These are phyloP conservation scores for Psilopogon haemacephalus DNA, from an alignment of 2,113 vertebrate species.

Conservation along the genomic window DNA sequence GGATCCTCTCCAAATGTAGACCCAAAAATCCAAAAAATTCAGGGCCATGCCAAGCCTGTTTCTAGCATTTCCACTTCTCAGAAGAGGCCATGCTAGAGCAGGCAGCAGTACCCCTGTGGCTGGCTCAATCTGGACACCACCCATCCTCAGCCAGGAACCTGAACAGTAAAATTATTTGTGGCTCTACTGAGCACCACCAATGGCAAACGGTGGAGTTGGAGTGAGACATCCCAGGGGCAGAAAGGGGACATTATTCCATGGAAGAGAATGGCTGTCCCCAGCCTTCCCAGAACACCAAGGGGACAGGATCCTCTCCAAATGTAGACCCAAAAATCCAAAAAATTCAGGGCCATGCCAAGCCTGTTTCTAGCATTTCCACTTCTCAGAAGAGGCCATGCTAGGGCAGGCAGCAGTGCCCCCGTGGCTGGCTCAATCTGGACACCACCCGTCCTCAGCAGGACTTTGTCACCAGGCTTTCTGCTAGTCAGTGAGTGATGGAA, in stretches of 20 bases:
- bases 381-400: background rate
- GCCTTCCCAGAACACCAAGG: background rate
- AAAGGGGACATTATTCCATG: background rate
- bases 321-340: background rate
- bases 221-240: background rate
- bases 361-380: background rate
- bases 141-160: background rate
- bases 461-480: background rate
- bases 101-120: background rate
- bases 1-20: background rate
- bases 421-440: background rate
- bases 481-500: background rate
- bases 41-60: background rate
- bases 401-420: background rate
- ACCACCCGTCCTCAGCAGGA: background rate
- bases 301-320: background rate
- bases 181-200: background rate
- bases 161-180: slow-evolving; percentile 46
- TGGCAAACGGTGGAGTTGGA: background rate
- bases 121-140: background rate
- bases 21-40: background rate
- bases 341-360: background rate
- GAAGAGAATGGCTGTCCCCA: background rate
- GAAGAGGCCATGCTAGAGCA: background rate
- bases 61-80: background rate